Base-by-base conservation (phyloP, 1,140 invertebrate genomes). In the Cotesia typhae region DNA sequence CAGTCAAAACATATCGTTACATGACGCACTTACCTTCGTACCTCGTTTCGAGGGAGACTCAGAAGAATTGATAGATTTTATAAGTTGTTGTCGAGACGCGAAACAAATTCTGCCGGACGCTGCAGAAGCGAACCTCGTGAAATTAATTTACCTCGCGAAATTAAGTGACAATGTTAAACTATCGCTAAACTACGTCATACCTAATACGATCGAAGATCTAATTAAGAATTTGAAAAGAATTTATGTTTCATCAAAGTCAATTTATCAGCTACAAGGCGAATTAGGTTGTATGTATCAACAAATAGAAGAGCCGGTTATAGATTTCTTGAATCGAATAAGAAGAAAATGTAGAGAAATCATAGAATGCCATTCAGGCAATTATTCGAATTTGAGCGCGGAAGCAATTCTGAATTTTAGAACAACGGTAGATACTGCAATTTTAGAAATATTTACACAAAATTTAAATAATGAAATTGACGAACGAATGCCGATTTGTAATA, bases 381-480 rank as follows among this genome's bases (percentile, higher is more conserved):
- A 60, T 60, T 4, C 28, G 1, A 12, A 28, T 17, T 17, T 20
- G 28, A 60, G 14, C 59, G 28, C 4, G 6, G 59, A n/a, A 10
- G 14, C 17, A 60, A 4, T 28, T 2, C 0, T 28, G 4, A 12
- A 17, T 10, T 36, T 60, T 12, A 28, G 4, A 60, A 20, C n/a
- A 6, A 60, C 1, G 5, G 28, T 60, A 60, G 28, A 60, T 28
- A 28, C 0, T 0, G 14, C 17, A 4, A 4, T 35, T 7, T 14
- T 20, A 1, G 59, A 28, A 10, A 1, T 35, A 4, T 65, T 65
- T 35, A 65, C 14, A 7, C 63, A 65, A n/a, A 52, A 52, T 47
- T 41, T 38, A n/a, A 65, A 37, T 12, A 41, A 41, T 17, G 4
- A 65, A 52, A 65, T 65, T 17, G 63, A 65, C 7, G 35, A 65